Conservation (phyloP, 2,888 invertebrate genomes). For the Augochlorella aurata region DNA sequence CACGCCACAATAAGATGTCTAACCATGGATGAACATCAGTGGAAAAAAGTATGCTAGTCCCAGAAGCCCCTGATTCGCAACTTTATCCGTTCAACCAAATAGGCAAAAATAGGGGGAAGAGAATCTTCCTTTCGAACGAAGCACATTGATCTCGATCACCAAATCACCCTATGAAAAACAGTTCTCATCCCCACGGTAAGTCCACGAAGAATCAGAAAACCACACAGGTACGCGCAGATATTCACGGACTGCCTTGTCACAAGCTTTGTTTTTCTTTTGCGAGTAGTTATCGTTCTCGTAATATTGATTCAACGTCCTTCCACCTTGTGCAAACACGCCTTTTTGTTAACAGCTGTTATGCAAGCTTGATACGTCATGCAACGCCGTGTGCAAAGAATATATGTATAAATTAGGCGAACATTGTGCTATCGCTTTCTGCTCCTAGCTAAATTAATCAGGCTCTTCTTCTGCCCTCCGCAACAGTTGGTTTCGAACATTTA, state of each 20-base stretch:
- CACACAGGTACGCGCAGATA: conserved; percentile 57
- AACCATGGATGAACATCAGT: conserved; percentile 59
- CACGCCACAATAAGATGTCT: conserved; percentile 18
- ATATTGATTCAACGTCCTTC: conserved; percentile 26
- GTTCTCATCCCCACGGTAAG: conserved; percentile 46
- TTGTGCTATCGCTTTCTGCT: neutral
- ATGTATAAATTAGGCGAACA: conserved; percentile 11
- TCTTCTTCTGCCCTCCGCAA: neutral
- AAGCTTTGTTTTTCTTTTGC: conserved; percentile 75
- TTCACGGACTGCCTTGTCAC: conserved; percentile 61
- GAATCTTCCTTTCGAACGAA: conserved; percentile 47
- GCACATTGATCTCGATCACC: conserved; percentile 62
- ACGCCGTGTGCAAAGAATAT: conserved; percentile 21
- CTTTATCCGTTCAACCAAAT: conserved; percentile 57
- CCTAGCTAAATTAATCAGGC: neutral
- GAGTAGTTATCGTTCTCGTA: conserved; percentile 37
- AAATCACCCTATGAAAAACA: conserved; percentile 56
- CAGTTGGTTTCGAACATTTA: neutral
- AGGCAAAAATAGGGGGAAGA: conserved; percentile 24
- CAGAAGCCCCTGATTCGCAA: conserved; percentile 71
- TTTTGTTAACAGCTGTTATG: conserved; percentile 28
- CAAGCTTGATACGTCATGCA: conserved; percentile 53
- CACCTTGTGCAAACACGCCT: conserved; percentile 41
- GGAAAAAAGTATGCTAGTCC: conserved; percentile 68
- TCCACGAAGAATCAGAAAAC: conserved; percentile 43